These are phyloP conservation scores for Lerista edwardsae DNA, from an alignment of 2,797 vertebrate species.

Conservation along the genomic window DNA sequence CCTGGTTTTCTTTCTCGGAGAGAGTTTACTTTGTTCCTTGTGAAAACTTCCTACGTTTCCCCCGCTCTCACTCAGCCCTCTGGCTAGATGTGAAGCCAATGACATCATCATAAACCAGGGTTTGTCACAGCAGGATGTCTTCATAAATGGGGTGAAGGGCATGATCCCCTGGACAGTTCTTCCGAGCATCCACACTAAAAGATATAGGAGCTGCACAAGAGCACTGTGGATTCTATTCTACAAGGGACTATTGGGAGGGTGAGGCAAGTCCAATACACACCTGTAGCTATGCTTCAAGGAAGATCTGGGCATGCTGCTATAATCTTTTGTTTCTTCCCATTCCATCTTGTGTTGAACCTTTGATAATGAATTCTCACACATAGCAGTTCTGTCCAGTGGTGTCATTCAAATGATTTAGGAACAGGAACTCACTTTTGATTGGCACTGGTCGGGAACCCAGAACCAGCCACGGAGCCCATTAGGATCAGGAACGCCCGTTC, in stretches of 20 bases:
- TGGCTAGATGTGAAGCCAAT: not conserved
- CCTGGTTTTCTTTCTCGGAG: not conserved
- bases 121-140: not conserved
- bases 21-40: conserved; percentile 8
- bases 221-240: too few species aligned
- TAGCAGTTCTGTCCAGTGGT: not conserved
- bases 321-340: not conserved
- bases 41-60: not conserved
- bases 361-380: not conserved
- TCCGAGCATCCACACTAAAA: too few species aligned
- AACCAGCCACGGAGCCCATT: too few species aligned
- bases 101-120: not conserved
- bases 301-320: not conserved
- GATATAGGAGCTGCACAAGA: too few species aligned
- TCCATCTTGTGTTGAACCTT: not conserved
- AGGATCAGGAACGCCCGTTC: too few species aligned
- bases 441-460: too few species aligned
- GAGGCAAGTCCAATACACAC: too few species aligned
- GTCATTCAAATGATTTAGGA: too few species aligned
- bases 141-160: not conserved
- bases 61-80: not conserved
- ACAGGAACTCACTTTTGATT: too few species aligned
- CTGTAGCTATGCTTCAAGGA: too few species aligned
- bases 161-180: too few species aligned
- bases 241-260: too few species aligned